Base-by-base conservation (phyloP, 2,888 invertebrate genomes). In the Ommatoiulus sabulosus region DNA sequence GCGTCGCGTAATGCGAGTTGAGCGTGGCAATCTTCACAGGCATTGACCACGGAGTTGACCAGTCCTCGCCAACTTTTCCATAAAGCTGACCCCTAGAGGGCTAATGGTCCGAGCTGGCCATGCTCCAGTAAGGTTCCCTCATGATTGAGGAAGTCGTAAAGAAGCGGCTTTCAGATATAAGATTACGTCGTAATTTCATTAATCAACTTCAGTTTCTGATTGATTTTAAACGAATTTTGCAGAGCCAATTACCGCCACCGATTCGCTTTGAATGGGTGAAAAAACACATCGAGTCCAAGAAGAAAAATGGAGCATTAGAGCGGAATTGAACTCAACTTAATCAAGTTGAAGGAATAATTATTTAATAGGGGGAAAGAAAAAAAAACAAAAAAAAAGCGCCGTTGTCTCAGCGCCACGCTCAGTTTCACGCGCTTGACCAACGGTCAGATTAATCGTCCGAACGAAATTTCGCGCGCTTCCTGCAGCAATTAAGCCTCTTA, bases 211-310 rank as follows among this genome's bases (percentile, higher is more conserved):
- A 72, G 24, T 72, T 72, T 72, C 72, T 72, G 72, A 72, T 72
- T 72, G 72, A 72, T 72, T 72, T 72, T 72, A 72, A 72, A 72
- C 72, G 72, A 72, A 72, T 72, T 72, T 72, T 72, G 72, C 72
- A 72, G 20, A 72, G 72, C 72, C 72, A 72, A 72, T 72, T 72
- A 72, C 72, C 7, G 24, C 17, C 20, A 0, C 72, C 8, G 20
- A 24, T 72, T 72, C 72, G 20, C 72, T 72, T 24, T 72, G 72
- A 72, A 72, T 72, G 24, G 72, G 72, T 24, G 72, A 24, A 17
- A 17, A 4, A 72, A 72, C 72, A 72, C 20, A n/a, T n/a, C n/a
- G n/a, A n/a, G n/a, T n/a, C n/a, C n/a, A n/a, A n/a, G n/a, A 72
- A 72, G 72, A 72, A 72, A 72, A 72, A 72, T 72, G 24, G 72